A percentile compares a stretch with the other conserved stretches of the same genome.
Conservation (phyloP, 2,113 vertebrate genomes). For the Balaeniceps rex region DNA sequence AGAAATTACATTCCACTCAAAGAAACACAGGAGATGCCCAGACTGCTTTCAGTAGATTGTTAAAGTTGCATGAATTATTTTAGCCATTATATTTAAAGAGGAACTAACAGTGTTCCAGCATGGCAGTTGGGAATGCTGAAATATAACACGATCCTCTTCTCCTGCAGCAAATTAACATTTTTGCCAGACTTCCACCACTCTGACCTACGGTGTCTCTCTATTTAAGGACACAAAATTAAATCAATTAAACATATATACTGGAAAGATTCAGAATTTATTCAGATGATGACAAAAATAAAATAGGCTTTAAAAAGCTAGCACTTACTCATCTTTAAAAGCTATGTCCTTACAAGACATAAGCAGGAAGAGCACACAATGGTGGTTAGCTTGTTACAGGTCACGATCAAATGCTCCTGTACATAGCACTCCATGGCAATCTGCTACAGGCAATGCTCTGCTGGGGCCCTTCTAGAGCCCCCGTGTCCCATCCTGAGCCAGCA, state of each 20-base stretch:
- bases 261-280: neutral
- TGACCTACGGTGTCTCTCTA: neutral
- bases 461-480: accelerated
- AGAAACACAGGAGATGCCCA: neutral
- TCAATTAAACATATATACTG: neutral
- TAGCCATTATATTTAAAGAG: neutral
- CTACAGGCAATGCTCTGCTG: neutral
- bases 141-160: neutral
- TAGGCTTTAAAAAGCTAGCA: neutral
- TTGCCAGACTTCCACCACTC: neutral
- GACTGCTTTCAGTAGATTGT: neutral
- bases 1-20: neutral
- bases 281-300: neutral
- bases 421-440: neutral
- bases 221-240: neutral
- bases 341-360: neutral
- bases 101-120: neutral
- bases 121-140: neutral
- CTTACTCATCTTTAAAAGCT: neutral
- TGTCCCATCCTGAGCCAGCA: neutral
- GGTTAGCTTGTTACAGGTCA: neutral
- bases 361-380: neutral
- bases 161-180: neutral
- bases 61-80: neutral
- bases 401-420: neutral